These are phyloP conservation scores for Eustalomyia histrio DNA, from an alignment of 2,888 invertebrate species.

Conservation along the genomic window DNA sequence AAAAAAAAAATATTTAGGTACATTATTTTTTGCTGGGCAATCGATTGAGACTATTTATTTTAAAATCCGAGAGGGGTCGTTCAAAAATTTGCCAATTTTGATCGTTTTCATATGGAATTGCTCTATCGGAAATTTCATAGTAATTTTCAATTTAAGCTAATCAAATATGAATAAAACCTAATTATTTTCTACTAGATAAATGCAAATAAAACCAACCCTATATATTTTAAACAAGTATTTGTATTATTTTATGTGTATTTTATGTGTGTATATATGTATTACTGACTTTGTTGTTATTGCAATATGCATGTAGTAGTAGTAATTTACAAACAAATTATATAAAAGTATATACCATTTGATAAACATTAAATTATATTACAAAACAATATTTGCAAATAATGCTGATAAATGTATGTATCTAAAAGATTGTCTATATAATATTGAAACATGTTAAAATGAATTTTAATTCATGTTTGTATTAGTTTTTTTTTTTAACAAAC, in stretches of 20 bases:
- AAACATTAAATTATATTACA: constrained; percentile 21
- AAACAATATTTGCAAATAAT: constrained; percentile 48
- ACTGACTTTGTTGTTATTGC: background rate
- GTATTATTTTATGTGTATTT: background rate
- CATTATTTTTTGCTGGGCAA: too few species aligned
- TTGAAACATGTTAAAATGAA: constrained; percentile 9
- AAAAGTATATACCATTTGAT: background rate
- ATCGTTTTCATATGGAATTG: too few species aligned
- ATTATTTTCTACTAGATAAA: background rate
- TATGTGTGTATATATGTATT: too few species aligned
- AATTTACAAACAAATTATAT: background rate
- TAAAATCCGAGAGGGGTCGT: too few species aligned
- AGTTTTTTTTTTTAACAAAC: constrained; percentile 20
- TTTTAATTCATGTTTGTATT: constrained; percentile 33
- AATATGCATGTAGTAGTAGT: background rate
- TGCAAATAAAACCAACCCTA: background rate
- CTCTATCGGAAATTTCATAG: too few species aligned
- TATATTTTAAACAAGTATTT: background rate
- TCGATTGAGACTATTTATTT: too few species aligned
- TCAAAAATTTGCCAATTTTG: too few species aligned
- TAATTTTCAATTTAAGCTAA: background rate
- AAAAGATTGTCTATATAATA: constrained; percentile 10
- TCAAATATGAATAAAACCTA: background rate
- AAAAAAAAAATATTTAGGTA: too few species aligned
- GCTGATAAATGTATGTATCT: background rate